phyloP scores from a whole-genome alignment of 1,140 invertebrate genomes.

The Hylaeus volcanicus region DNA sequence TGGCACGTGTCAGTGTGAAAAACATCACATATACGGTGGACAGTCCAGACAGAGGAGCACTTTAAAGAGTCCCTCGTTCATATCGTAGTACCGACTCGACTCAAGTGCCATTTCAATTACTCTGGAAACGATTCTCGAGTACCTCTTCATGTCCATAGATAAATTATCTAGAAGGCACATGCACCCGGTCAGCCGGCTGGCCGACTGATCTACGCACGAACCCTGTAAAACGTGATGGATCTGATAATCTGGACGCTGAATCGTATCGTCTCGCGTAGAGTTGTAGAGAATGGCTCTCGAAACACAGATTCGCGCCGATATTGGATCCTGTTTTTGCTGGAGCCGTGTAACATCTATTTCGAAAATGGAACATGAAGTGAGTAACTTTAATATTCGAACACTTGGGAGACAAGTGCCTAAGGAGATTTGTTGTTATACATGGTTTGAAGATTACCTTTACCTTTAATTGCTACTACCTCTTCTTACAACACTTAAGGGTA shows the following conservation, averaged over 20 bases:
- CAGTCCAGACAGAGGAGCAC: conserved; percentile 18
- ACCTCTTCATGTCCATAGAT: conserved; percentile 60
- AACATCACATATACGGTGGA: conserved; percentile 20
- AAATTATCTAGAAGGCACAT: conserved; percentile 61
- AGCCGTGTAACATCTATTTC: conserved; percentile 4
- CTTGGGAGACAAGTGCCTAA: too few relatives aligned
- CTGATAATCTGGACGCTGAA: conserved; percentile 39
- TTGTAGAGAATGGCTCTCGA: not conserved
- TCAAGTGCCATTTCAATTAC: conserved; percentile 63
- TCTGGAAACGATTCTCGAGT: conserved; percentile 64
- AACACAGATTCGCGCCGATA: conserved; percentile 28
- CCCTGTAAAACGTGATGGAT: conserved; percentile 46
- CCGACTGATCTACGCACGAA: conserved; percentile 35
- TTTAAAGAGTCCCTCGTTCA: conserved; percentile 52
- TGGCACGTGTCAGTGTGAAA: conserved; percentile 39
- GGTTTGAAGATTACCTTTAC: too few relatives aligned
- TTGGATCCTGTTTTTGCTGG: not conserved
- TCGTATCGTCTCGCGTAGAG: conserved; percentile 19
- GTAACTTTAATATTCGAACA: not conserved
- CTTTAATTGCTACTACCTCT: too few relatives aligned
- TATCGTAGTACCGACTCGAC: conserved; percentile 47
- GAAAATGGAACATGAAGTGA: conserved; percentile 13
- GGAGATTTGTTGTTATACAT: too few relatives aligned
- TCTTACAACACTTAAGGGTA: too few relatives aligned
- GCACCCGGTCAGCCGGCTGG: conserved; percentile 15